phyloP scores from a whole-genome alignment of 2,888 invertebrate genomes.

The Heliconius cydno region DNA sequence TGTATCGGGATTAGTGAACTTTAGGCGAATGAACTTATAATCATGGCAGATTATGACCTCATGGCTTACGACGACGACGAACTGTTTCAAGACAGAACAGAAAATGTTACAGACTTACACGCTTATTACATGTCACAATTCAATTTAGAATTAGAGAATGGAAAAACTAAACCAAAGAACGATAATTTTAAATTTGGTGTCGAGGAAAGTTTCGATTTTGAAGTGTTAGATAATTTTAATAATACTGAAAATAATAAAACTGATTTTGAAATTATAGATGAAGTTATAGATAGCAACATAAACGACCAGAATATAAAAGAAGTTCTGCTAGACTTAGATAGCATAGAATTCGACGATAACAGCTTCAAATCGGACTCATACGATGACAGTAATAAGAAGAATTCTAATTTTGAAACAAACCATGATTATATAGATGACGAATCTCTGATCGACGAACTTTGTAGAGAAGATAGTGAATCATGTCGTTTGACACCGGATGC shows the following conservation, averaged over 20 bases:
- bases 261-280: conserved; percentile 72
- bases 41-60: conserved; percentile 76
- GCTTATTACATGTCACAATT: conserved; percentile 81
- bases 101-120: conserved; percentile 74
- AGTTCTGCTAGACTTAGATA: conserved; percentile 74
- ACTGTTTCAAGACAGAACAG: conserved; percentile 68
- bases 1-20: conserved; percentile 74
- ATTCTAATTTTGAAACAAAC: conserved; percentile 60
- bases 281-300: conserved; percentile 71
- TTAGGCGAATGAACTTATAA: conserved; percentile 75
- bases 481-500: conserved; percentile 67
- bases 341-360: conserved; percentile 72
- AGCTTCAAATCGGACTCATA: conserved; percentile 60
- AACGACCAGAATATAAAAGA: conserved; percentile 78
- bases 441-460: conserved; percentile 76
- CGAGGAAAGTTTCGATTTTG: conserved; percentile 77
- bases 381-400: conserved; percentile 53
- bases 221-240: conserved; percentile 70
- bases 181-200: conserved; percentile 72
- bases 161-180: conserved; percentile 62
- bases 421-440: conserved; percentile 79
- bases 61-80: conserved; percentile 73
- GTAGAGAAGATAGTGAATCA: conserved; percentile 75
- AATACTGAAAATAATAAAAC: conserved; percentile 51
- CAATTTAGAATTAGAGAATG: conserved; percentile 77